These are phyloP conservation scores for Oryzias melastigma DNA, from an alignment of 2,113 vertebrate genomes.

Conservation along the genomic window DNA sequence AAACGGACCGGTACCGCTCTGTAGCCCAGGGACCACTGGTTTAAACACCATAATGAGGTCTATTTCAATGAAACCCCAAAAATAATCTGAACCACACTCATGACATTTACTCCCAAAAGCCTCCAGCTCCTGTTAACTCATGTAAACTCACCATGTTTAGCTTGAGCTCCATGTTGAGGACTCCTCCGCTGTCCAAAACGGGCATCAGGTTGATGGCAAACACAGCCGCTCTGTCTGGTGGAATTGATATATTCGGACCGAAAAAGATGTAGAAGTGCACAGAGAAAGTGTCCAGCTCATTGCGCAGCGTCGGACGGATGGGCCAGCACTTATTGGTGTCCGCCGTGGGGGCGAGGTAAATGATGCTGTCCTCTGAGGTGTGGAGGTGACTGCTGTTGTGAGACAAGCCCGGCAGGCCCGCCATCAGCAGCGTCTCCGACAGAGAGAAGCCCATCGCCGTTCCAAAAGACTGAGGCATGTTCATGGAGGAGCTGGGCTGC, in stretches of 20 bases:
- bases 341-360: conserved; percentile 63
- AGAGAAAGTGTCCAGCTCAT: conserved; percentile 97
- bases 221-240: conserved; percentile 86
- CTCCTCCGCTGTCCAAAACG: conserved; percentile 92
- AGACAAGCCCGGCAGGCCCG: conserved; percentile 62
- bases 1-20: no score
- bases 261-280: conserved; percentile 99
- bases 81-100: no score
- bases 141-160: conserved; percentile 86
- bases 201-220: conserved; percentile 94
- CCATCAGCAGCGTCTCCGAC: conserved; percentile 74
- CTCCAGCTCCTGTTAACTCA: not conserved
- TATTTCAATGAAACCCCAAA: no score
- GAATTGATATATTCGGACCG: conserved; percentile 91
- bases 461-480: conserved; percentile 96
- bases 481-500: conserved; percentile 83
- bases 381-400: conserved; percentile 60
- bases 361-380: conserved; percentile 62
- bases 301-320: conserved; percentile 90
- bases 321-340: conserved; percentile 87
- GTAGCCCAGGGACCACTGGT: no score
- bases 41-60: no score
- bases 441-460: conserved; percentile 79
- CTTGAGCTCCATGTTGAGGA: conserved; percentile 94
- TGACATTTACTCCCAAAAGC: not conserved